These are phyloP conservation scores for Scolopax rusticola DNA, from an alignment of 2,797 vertebrate genomes.

Conservation along the genomic window DNA sequence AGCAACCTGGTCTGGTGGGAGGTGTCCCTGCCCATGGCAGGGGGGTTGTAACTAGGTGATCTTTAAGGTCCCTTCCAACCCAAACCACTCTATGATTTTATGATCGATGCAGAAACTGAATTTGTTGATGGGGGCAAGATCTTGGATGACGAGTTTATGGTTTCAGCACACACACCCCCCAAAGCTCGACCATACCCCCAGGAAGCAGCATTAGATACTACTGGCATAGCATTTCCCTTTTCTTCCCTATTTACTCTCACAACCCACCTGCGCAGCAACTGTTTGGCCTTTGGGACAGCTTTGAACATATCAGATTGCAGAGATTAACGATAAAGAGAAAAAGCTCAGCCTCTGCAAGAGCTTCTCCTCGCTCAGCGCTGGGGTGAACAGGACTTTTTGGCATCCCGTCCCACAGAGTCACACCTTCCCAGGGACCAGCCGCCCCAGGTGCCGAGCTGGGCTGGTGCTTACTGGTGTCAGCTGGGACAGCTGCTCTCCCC, in stretches of 20 bases:
- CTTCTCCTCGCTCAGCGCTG: neutral
- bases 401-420: neutral
- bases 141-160: neutral
- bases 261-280: neutral
- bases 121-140: neutral
- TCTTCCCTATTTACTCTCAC: neutral
- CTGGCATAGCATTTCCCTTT: fast-evolving
- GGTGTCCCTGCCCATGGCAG: no score
- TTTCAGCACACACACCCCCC: neutral
- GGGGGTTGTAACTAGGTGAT: no score
- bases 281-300: neutral
- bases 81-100: no score
- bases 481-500: neutral
- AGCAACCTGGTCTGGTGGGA: no score
- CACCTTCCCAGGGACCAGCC: neutral
- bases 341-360: neutral
- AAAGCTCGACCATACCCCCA: fast-evolving
- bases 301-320: neutral
- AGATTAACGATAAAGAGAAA: neutral
- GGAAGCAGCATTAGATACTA: neutral
- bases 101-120: neutral
- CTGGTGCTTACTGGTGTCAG: fast-evolving
- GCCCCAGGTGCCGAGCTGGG: fast-evolving
- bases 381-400: neutral
- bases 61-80: no score